These are phyloP conservation scores for Nannobrachium achirus DNA, from an alignment of 2,113 vertebrate genomes.

Conservation along the genomic window DNA sequence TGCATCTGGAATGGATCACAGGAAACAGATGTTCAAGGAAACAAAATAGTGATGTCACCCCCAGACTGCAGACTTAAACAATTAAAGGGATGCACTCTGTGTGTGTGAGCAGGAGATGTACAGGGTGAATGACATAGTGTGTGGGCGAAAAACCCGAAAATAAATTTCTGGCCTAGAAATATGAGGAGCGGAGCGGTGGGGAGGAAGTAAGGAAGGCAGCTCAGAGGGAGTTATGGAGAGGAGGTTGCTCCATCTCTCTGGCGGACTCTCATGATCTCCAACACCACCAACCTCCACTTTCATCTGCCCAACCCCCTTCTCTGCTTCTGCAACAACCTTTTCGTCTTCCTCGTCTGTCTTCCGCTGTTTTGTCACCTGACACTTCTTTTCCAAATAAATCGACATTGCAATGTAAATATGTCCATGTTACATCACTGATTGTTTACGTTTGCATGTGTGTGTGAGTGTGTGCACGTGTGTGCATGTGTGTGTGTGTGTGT, in stretches of 20 bases:
- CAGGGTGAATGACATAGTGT: slow-evolving; percentile 18
- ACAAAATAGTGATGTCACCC: slow-evolving; percentile 66
- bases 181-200: too few relatives aligned
- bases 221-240: slow-evolving; percentile 1
- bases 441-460: too few relatives aligned
- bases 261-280: slow-evolving; percentile 3
- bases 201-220: neutral
- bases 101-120: slow-evolving; percentile 15
- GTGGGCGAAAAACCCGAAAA: slow-evolving; percentile 2
- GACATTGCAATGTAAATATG: too few relatives aligned
- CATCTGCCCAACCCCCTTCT: neutral
- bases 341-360: neutral
- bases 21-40: slow-evolving; percentile 66
- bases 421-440: too few relatives aligned
- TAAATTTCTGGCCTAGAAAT: neutral
- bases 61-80: slow-evolving; percentile 14
- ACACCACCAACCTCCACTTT: neutral
- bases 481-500: too few relatives aligned
- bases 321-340: neutral
- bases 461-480: too few relatives aligned
- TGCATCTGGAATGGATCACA: slow-evolving; percentile 57
- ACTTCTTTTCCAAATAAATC: neutral
- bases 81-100: slow-evolving; percentile 40
- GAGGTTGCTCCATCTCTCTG: slow-evolving; percentile 12
- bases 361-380: neutral